phyloP scores from a whole-genome alignment of 2,888 invertebrate genomes.

The Nephrocerus scutellatus region DNA sequence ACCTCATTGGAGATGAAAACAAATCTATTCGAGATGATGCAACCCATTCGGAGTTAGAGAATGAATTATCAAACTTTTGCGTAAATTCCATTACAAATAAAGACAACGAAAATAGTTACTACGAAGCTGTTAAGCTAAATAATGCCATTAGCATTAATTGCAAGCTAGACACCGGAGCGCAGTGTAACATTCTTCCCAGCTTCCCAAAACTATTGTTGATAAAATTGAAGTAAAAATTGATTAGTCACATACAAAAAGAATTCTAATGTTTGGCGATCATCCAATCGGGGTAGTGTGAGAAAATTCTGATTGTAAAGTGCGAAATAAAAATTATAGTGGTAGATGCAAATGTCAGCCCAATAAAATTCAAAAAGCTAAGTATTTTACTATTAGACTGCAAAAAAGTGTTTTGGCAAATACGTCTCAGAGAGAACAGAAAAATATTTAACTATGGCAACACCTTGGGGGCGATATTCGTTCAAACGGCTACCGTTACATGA shows the following conservation, averaged over 20 bases:
- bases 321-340: slow-evolving; percentile 6
- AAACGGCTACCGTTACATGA: too few relatives aligned
- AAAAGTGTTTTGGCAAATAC: slow-evolving; percentile 20
- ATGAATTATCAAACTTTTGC: too few relatives aligned
- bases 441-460: too few relatives aligned
- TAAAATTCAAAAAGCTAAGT: slow-evolving; percentile 8
- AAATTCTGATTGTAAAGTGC: neutral
- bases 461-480: too few relatives aligned
- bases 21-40: neutral
- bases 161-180: slow-evolving; percentile 7
- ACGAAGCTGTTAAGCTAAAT: slow-evolving; percentile 1
- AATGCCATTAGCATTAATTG: slow-evolving; percentile 3
- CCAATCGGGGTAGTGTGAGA: slow-evolving; percentile 5
- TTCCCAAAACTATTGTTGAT: slow-evolving; percentile 1
- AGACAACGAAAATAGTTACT: slow-evolving; percentile 3
- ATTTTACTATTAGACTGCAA: slow-evolving; percentile 20
- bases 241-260: slow-evolving; percentile 5
- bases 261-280: slow-evolving; percentile 5
- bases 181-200: slow-evolving; percentile 12
- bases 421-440: neutral
- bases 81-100: too few relatives aligned
- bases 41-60: neutral
- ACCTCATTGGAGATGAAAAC: neutral
- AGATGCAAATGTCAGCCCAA: neutral
- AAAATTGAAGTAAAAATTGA: neutral